Base-by-base conservation (phyloP, 2,797 vertebrate species). In the Paguma larvata region DNA sequence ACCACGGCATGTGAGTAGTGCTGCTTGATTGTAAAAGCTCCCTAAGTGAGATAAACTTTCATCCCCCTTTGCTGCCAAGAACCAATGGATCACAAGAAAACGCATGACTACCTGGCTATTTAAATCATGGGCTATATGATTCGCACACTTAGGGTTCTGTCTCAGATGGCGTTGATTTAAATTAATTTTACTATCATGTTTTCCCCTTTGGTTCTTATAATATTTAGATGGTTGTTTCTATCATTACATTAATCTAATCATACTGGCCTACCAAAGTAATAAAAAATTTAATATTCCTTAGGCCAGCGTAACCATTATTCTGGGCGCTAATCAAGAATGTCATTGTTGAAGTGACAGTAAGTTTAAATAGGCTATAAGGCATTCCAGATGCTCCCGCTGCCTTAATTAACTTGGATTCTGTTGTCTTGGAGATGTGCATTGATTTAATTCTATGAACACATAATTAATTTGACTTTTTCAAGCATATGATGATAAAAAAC, bases 391-490 rank as follows among this genome's bases (percentile, higher is more conserved):
- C 51, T 68, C 48, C 72, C 11, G 13, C 18, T 2, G 32, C 67
- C 78, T 62, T 82, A 15, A 73, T 89, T 75, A 38, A 86, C 15
- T 27, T 48, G 38, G 6, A 44, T 83, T 59, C 34, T 88, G 53
- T 25, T 65, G 41, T 41, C 85, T 56, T 12, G 51, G 63, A 73
- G 56, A 8, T 72, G 27, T 53, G 15, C 46, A 85, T 27, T 77
- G 65, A 75, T 70, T 92, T 89, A 79, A 65, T 13, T 84, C 70
- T 89, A 51, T 44, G 34, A 77, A n/a, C 51, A 53, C 46, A 72
- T 85, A 73, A 89, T 82, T 95, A 82, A 77, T 96, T 89, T 65
- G 67, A 34, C 32, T 25, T 93, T 34, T 70, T 67, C 51, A 82
- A 79, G 73, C 73, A 51, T 51, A n/a, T 11, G 15, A 89, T 95